Evolutionary conservation across 2,113 vertebrate genomes (phyloP), one percentile per base, ranked within the genome.

Genomic region (Regulus satrapa): DNA sequence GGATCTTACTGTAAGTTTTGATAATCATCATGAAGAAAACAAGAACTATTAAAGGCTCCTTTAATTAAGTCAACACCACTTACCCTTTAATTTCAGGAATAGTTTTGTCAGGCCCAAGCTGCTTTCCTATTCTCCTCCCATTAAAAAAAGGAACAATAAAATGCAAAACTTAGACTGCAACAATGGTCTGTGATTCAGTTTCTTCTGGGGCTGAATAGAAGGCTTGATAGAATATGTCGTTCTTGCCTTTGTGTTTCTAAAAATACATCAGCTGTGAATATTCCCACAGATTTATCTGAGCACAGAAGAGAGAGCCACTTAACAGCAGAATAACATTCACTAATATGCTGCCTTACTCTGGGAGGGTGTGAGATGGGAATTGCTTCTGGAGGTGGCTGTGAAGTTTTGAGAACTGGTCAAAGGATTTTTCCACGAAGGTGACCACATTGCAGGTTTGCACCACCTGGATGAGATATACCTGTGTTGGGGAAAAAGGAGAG

Each of bases 351-450:
- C 18, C 98, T 99, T 97, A 99, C 99, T 98, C 98, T 83, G 98
- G 99, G n/a, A 99, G 97, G 45, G 54, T 59, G 14, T 97, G 79
- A 19, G 98, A 94, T 48, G 98, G 96, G 93, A 98, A 99, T 55
- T 98, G 96, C 91, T 98, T 98, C 97, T 98, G 98, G 63, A 99
- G 98, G 36, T 96, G 95, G 81, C 97, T 98, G 90, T 99, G 98
- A 85, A 99, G 98, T 90, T 96, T 75, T 43, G 98, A 98, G 96
- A 99, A 97, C 89, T 99, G 98, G 13, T 93, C 92, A 1, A 98
- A 99, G 2, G 98, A 98, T 95, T 98, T 98, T 96, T 98, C 97
- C 48, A 95, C 97, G 49, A 97, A 97, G 86, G 97, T 97, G 76
- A 97, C 98, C 73, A 98, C 95, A 1, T 97, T 95, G 74, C 98